Percentiles rank a stretch among this genome's conserved stretches.
Conservation (phyloP, 2,888 invertebrate species). For the Drosophila nr. perissopoda region DNA sequence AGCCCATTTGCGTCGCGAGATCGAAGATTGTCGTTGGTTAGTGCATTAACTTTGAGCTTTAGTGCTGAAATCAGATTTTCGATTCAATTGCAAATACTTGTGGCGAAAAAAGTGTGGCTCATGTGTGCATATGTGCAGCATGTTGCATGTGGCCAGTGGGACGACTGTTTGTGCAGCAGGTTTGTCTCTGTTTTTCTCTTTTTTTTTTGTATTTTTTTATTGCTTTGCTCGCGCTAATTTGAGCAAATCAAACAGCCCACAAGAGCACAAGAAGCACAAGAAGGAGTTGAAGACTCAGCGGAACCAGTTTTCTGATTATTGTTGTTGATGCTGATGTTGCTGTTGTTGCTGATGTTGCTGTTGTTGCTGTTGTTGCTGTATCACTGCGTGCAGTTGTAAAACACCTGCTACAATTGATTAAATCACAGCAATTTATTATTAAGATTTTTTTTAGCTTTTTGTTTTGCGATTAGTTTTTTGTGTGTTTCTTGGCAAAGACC, state of each 20-base stretch:
- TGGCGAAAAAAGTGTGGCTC: conserved; percentile 5
- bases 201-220: conserved; percentile 15
- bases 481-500: conserved; percentile 10
- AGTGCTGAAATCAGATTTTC: conserved; percentile 34
- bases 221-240: conserved; percentile 61
- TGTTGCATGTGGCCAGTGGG: conserved; percentile 34
- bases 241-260: conserved; percentile 64
- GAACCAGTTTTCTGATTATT: conserved; percentile 58
- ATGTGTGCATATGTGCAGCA: conserved; percentile 25
- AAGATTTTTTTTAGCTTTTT: conserved; percentile 41
- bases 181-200: conserved; percentile 16
- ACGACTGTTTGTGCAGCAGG: conserved; percentile 32
- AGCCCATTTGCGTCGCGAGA: conserved; percentile 43
- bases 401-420: conserved; percentile 81
- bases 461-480: conserved; percentile 4
- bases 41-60: conserved; percentile 56
- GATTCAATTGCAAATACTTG: conserved; percentile 38
- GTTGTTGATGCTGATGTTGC: conserved; percentile 6
- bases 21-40: conserved; percentile 39
- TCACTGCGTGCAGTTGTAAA: conserved; percentile 69
- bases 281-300: conserved; percentile 38
- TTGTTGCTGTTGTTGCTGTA: conserved; percentile 27
- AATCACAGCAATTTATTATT: conserved; percentile 78
- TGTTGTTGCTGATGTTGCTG: conserved; percentile 16
- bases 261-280: conserved; percentile 34